These are phyloP conservation scores for Dasyurus viverrinus DNA, from an alignment of 2,113 vertebrate genomes.

Conservation along the genomic window DNA sequence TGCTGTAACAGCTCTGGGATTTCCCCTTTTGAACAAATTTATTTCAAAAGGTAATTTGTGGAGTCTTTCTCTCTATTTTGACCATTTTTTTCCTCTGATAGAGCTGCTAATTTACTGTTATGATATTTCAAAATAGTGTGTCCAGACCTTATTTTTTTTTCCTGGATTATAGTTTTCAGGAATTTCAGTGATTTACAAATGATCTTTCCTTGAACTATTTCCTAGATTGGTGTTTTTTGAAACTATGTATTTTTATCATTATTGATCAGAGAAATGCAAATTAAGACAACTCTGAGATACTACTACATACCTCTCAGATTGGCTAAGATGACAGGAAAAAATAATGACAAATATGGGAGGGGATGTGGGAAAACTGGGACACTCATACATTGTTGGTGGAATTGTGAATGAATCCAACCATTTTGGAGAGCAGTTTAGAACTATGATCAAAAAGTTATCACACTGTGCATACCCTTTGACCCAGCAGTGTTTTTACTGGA, in stretches of 20 bases:
- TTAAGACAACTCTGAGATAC: no score
- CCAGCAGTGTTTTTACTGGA: no score
- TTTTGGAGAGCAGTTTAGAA: no score
- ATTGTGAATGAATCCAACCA: no score
- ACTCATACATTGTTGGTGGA: no score
- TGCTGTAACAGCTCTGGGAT: neutral
- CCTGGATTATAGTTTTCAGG: neutral
- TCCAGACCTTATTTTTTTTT: neutral
- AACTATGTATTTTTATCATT: neutral
- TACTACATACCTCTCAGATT: no score
- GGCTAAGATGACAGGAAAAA: no score
- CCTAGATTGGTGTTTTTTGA: neutral
- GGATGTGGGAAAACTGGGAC: no score
- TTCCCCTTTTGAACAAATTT: neutral
- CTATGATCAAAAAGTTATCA: no score
- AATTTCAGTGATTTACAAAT: neutral
- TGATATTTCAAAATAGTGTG: neutral
- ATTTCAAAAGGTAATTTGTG: neutral
- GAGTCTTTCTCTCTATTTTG: neutral
- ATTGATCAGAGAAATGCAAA: no score
- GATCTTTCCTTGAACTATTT: neutral
- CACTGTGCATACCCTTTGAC: no score
- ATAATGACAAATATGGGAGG: no score
- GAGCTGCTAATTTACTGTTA: neutral
- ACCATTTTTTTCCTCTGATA: neutral